Evolutionary conservation across 2,888 invertebrate species (phyloP).

Genomic region (Anorthoa munda): DNA sequence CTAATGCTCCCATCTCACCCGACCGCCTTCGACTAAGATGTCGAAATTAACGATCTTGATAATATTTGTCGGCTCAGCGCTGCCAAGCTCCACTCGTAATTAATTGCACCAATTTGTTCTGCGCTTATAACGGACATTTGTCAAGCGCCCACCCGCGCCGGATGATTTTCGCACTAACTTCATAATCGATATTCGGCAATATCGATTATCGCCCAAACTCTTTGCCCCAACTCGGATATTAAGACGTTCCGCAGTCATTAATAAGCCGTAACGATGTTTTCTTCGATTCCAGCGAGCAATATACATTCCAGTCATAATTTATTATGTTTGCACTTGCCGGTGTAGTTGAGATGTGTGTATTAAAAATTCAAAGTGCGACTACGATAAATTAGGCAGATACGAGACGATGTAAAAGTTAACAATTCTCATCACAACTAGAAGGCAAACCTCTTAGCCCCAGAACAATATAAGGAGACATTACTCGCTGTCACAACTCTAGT

Average conservation of each 20-base stretch:
- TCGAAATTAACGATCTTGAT: constrained; percentile 90
- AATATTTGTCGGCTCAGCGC: constrained; percentile 90
- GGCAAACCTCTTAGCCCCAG: constrained; percentile 90
- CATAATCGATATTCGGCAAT: constrained; percentile 87
- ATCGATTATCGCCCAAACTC: constrained; percentile 83
- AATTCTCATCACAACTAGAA: constrained; percentile 87
- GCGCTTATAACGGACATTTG: constrained; percentile 90
- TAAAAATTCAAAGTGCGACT: constrained; percentile 77
- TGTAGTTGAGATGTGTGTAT: constrained; percentile 63
- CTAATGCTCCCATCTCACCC: constrained; percentile 74
- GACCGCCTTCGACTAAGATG: constrained; percentile 82
- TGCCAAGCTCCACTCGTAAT: constrained; percentile 85
- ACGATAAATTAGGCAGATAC: constrained; percentile 81
- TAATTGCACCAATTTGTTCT: constrained; percentile 90
- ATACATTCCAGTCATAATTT: constrained; percentile 68
- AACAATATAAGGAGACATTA: constrained; percentile 90
- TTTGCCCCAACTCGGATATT: constrained; percentile 78
- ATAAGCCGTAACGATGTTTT: constrained; percentile 81
- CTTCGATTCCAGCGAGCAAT: constrained; percentile 70
- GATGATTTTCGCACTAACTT: constrained; percentile 89
- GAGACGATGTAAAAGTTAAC: constrained; percentile 85
- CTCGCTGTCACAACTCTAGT: constrained; percentile 90
- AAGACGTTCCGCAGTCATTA: constrained; percentile 80
- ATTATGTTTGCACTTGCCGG: constrained; percentile 65
- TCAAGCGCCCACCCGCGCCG: constrained; percentile 85